Percentiles rank a stretch among this genome's conserved stretches.
phyloP scores from a whole-genome alignment of 2,888 invertebrate species.

The Myopa tessellatipennis region DNA sequence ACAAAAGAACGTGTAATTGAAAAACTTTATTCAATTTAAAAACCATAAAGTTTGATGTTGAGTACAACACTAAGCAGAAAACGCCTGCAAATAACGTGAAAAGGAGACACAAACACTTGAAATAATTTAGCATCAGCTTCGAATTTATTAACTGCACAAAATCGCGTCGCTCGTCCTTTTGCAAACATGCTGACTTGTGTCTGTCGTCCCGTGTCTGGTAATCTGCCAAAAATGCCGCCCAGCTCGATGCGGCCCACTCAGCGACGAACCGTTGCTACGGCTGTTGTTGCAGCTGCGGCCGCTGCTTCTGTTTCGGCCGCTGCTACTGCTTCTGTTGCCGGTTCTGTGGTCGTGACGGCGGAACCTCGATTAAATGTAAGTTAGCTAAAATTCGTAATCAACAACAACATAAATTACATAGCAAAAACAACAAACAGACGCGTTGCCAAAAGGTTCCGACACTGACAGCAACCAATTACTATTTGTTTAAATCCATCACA shows the following conservation, averaged over 20 bases:
- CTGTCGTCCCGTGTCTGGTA: constrained; percentile 68
- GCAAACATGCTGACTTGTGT: constrained; percentile 66
- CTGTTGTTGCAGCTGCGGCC: constrained; percentile 36
- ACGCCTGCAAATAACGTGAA: constrained; percentile 7
- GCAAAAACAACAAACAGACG: constrained; percentile 14
- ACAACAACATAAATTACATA: background rate
- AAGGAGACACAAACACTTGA: background rate
- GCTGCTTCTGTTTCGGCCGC: constrained; percentile 11
- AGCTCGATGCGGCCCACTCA: constrained; percentile 56
- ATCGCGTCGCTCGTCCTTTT: background rate
- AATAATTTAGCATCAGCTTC: background rate
- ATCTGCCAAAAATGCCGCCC: constrained; percentile 67
- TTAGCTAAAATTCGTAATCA: constrained; percentile 38
- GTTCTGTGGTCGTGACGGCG: constrained; percentile 63
- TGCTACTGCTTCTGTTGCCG: constrained; percentile 37
- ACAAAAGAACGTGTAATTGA: constrained; percentile 19
- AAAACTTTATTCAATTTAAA: constrained; percentile 36
- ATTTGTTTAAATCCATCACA: background rate
- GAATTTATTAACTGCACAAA: background rate
- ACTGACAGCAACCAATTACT: background rate
- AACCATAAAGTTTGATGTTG: constrained; percentile 16
- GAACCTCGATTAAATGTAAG: constrained; percentile 67
- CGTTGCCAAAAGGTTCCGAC: background rate
- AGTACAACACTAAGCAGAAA: background rate
- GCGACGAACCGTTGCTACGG: constrained; percentile 35